phyloP scores from a whole-genome alignment of 1,140 invertebrate genomes.

The Chrysomallon squamiferum region DNA sequence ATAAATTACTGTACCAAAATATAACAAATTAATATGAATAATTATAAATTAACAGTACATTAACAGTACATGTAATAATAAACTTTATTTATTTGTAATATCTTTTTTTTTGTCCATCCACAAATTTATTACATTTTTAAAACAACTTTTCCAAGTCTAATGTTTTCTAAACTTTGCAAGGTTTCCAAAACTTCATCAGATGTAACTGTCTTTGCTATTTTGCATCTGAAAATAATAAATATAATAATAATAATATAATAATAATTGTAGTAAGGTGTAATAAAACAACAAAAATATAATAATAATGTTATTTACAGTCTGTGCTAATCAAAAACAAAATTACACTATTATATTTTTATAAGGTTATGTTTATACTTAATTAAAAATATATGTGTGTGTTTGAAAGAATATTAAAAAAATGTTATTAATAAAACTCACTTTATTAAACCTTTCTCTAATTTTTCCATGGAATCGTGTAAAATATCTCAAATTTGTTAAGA shows the following conservation, averaged over 20 bases:
- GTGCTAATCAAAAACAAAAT: neutral
- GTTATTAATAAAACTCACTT: slow-evolving; percentile 62
- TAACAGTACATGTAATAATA: no score
- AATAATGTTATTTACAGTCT: neutral
- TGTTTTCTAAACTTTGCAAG: slow-evolving; percentile 48
- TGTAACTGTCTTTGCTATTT: slow-evolving; percentile 57
- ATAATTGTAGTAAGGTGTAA: no score
- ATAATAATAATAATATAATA: slow-evolving; percentile 3
- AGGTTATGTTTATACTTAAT: no score
- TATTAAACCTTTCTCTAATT: slow-evolving; percentile 62
- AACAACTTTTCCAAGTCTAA: slow-evolving; percentile 60
- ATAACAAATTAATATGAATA: no score
- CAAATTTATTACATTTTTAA: slow-evolving; percentile 43
- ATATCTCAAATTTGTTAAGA: slow-evolving; percentile 37
- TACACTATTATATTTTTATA: slow-evolving; percentile 2
- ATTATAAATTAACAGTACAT: no score
- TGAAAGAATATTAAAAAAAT: no score
- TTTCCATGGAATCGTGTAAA: slow-evolving; percentile 64
- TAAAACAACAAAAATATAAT: neutral
- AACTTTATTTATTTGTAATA: no score
- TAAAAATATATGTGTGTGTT: no score
- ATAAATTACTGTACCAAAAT: no score
- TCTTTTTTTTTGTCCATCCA: no score
- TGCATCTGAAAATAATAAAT: slow-evolving; percentile 46
- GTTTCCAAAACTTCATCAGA: slow-evolving; percentile 53